Percentiles rank a stretch among this genome's conserved stretches.
phyloP scores from a whole-genome alignment of 2,888 invertebrate genomes.

The Morpho deidamia region DNA sequence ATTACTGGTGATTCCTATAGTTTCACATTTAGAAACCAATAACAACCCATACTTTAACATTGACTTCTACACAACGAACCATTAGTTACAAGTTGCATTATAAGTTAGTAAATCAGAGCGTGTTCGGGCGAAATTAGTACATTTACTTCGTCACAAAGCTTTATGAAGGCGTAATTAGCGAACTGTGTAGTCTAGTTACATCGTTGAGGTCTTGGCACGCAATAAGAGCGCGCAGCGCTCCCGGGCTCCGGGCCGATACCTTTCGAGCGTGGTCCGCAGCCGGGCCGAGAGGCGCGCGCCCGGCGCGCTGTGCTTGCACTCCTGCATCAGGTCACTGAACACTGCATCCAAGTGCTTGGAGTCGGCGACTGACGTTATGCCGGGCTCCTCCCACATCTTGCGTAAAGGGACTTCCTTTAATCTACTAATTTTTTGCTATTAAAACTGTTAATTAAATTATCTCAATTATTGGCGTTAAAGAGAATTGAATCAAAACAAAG shows the following conservation, averaged over 20 bases:
- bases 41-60: no score
- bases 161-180: neutral
- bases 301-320: constrained; percentile 82
- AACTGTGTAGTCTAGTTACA: no score
- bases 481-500: no score
- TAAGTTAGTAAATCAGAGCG: no score
- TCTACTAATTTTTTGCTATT: neutral
- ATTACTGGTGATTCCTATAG: no score
- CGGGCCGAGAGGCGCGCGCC: constrained; percentile 80
- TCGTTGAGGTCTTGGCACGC: no score
- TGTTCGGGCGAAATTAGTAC: no score
- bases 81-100: no score
- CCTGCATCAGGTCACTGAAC: constrained; percentile 81
- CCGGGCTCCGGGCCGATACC: constrained; percentile 33
- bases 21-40: no score
- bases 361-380: neutral
- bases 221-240: neutral
- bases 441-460: neutral
- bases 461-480: no score
- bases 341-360: constrained; percentile 38
- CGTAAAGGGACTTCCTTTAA: neutral
- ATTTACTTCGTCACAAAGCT: no score
- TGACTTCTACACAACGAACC: no score
- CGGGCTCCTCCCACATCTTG: neutral
- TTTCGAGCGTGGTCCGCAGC: constrained; percentile 56